These are phyloP conservation scores for Alexandromys fortis DNA, from an alignment of 2,113 vertebrate species.

Conservation along the genomic window DNA sequence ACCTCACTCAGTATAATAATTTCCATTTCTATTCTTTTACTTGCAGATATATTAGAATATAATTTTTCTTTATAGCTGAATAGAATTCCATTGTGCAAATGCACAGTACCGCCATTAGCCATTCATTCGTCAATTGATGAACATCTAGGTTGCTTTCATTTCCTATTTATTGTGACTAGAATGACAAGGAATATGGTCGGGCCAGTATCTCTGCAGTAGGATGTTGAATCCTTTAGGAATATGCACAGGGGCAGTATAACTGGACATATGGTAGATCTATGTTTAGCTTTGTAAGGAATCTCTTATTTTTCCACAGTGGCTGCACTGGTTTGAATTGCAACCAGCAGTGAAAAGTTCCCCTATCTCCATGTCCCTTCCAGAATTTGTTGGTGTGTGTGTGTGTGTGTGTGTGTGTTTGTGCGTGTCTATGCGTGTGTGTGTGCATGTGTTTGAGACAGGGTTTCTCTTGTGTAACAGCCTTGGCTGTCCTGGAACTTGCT, in stretches of 20 bases:
- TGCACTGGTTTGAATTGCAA: not conserved
- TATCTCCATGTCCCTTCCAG: not conserved
- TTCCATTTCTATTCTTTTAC: not conserved
- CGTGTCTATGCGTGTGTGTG: not conserved
- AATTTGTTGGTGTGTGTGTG: not conserved
- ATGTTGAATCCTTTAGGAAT: not conserved
- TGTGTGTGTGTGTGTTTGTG: too few relatives aligned
- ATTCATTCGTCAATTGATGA: not conserved
- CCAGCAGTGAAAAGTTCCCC: too few relatives aligned
- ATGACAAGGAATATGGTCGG: not conserved
- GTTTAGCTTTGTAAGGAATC: not conserved
- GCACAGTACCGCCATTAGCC: not conserved
- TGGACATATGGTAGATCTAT: not conserved
- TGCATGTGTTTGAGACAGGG: not conserved
- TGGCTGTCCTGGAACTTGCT: not conserved
- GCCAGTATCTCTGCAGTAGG: not conserved
- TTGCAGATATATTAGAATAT: not conserved
- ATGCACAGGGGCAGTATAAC: not conserved
- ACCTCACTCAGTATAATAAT: not conserved
- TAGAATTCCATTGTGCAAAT: not conserved
- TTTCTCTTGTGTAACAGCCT: not conserved
- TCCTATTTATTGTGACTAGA: not conserved
- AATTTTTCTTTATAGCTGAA: not conserved
- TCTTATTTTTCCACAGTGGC: not conserved
- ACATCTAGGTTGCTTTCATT: not conserved